Conservation (phyloP, 2,888 invertebrate genomes). For the Parapristionchus giblindavisi region DNA sequence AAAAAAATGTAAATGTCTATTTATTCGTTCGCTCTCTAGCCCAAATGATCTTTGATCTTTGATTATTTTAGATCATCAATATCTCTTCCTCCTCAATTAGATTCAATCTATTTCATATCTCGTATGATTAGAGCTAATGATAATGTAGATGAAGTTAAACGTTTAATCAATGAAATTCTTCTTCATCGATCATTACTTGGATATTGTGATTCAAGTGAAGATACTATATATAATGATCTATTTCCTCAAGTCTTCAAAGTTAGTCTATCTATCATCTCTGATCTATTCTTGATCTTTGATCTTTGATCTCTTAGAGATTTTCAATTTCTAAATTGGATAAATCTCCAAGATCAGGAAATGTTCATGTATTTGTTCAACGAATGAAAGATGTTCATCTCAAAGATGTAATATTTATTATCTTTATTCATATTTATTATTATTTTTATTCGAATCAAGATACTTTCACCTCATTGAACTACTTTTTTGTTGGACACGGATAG, state of each 20-base stretch:
- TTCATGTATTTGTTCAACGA: constrained; percentile 64
- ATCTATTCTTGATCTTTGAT: too few species aligned
- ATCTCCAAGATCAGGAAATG: constrained; percentile 55
- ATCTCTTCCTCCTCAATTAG: constrained; percentile 48
- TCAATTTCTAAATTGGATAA: constrained; percentile 57
- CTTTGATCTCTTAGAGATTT: constrained; percentile 58
- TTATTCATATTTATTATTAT: not conserved
- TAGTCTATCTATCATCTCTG: not conserved
- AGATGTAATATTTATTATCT: constrained; percentile 55
- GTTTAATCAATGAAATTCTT: constrained; percentile 10
- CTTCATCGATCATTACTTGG: constrained; percentile 1
- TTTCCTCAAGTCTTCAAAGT: constrained; percentile 31
- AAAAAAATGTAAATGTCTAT: too few species aligned
- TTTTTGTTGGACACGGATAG: not conserved
- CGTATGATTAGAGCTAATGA: constrained; percentile 55
- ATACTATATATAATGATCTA: constrained; percentile 48
- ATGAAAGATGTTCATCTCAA: constrained; percentile 64
- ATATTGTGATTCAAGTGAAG: constrained; percentile 53
- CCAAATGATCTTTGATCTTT: too few species aligned
- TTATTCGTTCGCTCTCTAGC: not conserved
- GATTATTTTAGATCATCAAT: constrained; percentile 37
- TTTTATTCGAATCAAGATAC: not conserved
- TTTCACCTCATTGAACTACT: too few species aligned
- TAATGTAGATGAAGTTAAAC: constrained; percentile 52
- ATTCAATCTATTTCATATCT: constrained; percentile 61